Base-by-base conservation (phyloP, 2,888 invertebrate genomes). In the Sipunculus nudus region DNA sequence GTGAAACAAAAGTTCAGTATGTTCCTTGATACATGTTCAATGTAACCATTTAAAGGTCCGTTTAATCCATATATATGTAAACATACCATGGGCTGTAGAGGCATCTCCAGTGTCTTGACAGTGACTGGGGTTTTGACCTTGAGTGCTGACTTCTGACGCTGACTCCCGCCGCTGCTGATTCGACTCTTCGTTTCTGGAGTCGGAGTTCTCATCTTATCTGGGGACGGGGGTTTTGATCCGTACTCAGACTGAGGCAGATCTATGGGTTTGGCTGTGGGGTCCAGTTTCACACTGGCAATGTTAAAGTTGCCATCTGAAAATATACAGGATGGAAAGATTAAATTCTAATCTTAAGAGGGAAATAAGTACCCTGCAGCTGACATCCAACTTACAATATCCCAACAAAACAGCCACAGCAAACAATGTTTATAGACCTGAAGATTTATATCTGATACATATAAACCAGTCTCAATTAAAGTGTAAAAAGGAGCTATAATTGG, bases 81-180 rank as follows among this genome's bases (percentile, higher is more conserved):
- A 45, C 73, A 64, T 65, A 80, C 79, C 75, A 78, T 52, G 16
- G 79, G 80, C 47, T 80, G 80, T 23, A 78, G 62, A 28, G 76
- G 75, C 76, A 80, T 77, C 63, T 79, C 79, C 60, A 75, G 75
- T 3, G 78, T 80, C 68, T 77, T 78, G 50, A 79, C 61, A 13
- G 75, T 68, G 4, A 75, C 76, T n/a, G 77, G 74, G 2, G 76
- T 76, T 65, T 75, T 78, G 21, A 61, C 58, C 6, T n/a, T n/a
- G n/a, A n/a, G n/a, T n/a, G n/a, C n/a, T n/a, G n/a, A n/a, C n/a
- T 26, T 40, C 5, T 38, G 40, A 8, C 41, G 19, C n/a, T n/a
- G n/a, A n/a, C n/a, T n/a, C n/a, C n/a, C n/a, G 13, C 46, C 58
- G 41, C 57, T 58, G 26, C 61, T 58, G 25, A 25, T 35, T 6